Base-by-base conservation (phyloP, 2,113 vertebrate genomes). In the Sinocyclocheilus rhinocerous region DNA sequence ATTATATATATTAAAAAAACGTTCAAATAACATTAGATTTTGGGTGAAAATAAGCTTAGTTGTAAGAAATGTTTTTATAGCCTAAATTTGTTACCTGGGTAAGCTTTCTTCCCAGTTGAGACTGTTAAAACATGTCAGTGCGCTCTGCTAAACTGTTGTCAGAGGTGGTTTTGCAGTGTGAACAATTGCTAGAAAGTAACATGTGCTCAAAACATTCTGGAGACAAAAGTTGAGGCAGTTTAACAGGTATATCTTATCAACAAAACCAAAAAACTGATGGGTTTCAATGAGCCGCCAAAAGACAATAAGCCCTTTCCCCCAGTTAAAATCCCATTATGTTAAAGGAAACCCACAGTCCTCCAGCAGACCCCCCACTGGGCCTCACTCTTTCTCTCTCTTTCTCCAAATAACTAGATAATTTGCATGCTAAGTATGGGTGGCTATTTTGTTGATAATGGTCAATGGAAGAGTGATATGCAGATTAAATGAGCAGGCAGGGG, bases 351-450 rank as follows among this genome's bases (percentile, higher is more conserved):
- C 73, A 69, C n/a, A 12, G 45, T 83, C 83, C 86, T 89, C 65
- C 45, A 13, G 65, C n/a, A 48, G 73, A 61, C 88, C 85, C 33
- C 88, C 52, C 6, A 26, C 86, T 11, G 75, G 72, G 79, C 55
- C 29, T 39, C 15, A 5, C 33, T 85, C 84, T 85, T 82, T 89
- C 84, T 87, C 76, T 81, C 77, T 89, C 59, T 6, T 67, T 81
- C 85, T 87, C 55, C 52, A 87, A 85, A 89, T 87, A 76, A 85
- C 83, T 87, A 52, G 36, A 85, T 87, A 55, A 89, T 89, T 89
- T 87, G 83, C 85, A 89, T 89, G 85, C 83, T 89, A 89, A 89
- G 86, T 85, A 87, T 33, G 88, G 88, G 88, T 89, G 78, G 83
- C 63, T 89, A 85, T 89, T 87, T 81, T 83, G 78, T 87, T 89